Evolutionary conservation across 1,140 invertebrate genomes (phyloP), one percentile per base, ranked within the genome.

Genomic region (Drosophila arizonae): DNA sequence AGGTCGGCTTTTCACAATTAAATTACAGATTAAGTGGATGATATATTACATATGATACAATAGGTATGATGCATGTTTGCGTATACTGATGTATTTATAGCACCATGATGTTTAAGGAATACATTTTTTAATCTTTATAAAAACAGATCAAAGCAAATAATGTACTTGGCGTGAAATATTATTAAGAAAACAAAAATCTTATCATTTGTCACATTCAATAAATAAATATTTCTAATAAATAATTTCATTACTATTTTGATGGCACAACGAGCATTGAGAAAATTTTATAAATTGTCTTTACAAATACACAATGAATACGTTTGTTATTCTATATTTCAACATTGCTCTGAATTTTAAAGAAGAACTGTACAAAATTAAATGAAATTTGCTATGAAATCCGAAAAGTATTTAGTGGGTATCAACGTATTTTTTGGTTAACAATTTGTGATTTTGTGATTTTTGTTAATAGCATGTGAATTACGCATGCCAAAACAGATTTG

Each of bases 1-100:
- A 52, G 58, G 62, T 72, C 55, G 57, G 57, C 41, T 45, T 71
- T 72, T 58, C 55, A 43, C 41, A 52, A 65, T 56, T 33, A 52
- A 58, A 64, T 48, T 81, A 80, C 65, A 68, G 52, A 62, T 52
- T 78, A 78, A 77, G 75, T 52, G 30, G 8, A 13, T 26, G 66
- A 45, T 56, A 51, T 36, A 77, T 71, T 57, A 46, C 74, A 78
- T 78, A 75, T 75, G 80, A 70, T 69, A 77, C 74, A 85, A 65
- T 54, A 71, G 72, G 52, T 81, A 50, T 30, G 43, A 46, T 39
- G 17, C 43, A 68, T 52, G 26, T 51, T 39, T 41, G 24, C 28
- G 39, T 61, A 46, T 69, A 46, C 33, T 76, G 72, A 48, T 8
- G 11, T 50, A 26, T 72, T 69, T 51, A 63, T 52, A 86, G 55